Conservation (phyloP, 2,113 vertebrate genomes). For the Silurus meridionalis region DNA sequence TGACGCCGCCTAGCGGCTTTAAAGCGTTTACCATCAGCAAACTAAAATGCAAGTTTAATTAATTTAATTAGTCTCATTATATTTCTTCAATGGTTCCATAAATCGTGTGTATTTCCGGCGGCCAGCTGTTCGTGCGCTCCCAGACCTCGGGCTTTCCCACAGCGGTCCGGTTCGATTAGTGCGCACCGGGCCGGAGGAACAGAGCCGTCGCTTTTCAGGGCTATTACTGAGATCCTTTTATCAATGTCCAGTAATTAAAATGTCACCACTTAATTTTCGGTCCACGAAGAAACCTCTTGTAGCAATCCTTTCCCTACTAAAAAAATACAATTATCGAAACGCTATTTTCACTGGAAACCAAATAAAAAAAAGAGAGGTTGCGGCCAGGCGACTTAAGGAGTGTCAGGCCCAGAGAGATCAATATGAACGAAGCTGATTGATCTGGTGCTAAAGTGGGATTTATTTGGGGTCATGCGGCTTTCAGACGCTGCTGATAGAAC, state of each 20-base stretch:
- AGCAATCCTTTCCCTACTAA: slow-evolving; percentile 85
- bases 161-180: slow-evolving; percentile 70
- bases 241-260: slow-evolving; percentile 96
- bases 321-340: slow-evolving; percentile 82
- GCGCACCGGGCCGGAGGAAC: slow-evolving; percentile 59
- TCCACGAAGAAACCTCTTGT: slow-evolving; percentile 74
- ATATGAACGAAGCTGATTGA: slow-evolving; percentile 85
- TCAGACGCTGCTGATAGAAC: slow-evolving; percentile 89
- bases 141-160: slow-evolving; percentile 58
- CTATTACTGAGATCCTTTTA: slow-evolving; percentile 77
- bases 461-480: slow-evolving; percentile 87
- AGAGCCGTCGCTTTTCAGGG: slow-evolving; percentile 68
- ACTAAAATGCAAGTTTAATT: neutral
- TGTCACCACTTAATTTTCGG: slow-evolving; percentile 91
- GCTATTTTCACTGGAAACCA: slow-evolving; percentile 76
- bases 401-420: slow-evolving; percentile 74
- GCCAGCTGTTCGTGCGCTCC: neutral
- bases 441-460: slow-evolving; percentile 90
- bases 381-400: slow-evolving; percentile 66
- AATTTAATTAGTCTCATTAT: neutral
- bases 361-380: slow-evolving; percentile 55
- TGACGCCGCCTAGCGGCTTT: neutral
- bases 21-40: neutral
- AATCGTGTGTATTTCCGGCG: slow-evolving; percentile 26
- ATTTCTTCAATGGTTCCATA: neutral